phyloP scores from a whole-genome alignment of 2,888 invertebrate genomes.

The Achlya flavicornis region DNA sequence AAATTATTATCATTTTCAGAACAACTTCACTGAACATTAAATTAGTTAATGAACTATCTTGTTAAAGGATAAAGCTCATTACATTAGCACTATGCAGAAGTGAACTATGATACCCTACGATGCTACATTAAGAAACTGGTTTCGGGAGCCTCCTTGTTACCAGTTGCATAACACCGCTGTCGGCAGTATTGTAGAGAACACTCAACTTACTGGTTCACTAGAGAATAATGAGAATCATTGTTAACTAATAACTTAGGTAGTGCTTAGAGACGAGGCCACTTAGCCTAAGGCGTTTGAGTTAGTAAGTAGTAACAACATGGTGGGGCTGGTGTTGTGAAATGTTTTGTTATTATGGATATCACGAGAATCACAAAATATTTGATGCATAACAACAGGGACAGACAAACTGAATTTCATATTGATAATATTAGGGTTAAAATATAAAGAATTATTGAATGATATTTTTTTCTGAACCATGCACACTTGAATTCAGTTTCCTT shows the following conservation, averaged over 20 bases:
- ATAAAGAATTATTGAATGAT: too few relatives aligned
- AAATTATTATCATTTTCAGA: background rate
- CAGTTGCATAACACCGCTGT: constrained; percentile 4
- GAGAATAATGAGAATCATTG: constrained; percentile 7
- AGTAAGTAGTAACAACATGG: background rate
- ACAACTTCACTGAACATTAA: too few relatives aligned
- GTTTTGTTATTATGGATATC: too few relatives aligned
- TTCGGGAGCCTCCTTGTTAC: background rate
- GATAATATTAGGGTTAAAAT: too few relatives aligned
- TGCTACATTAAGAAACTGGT: constrained; percentile 4
- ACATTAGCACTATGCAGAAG: background rate
- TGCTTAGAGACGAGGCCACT: background rate
- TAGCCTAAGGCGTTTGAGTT: background rate
- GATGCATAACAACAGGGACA: too few relatives aligned
- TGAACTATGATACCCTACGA: background rate
- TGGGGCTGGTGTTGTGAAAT: too few relatives aligned
- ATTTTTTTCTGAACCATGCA: background rate
- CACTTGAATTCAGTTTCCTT: background rate
- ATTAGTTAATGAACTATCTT: too few relatives aligned
- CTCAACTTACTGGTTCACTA: background rate
- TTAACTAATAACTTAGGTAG: background rate
- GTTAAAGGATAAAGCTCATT: background rate
- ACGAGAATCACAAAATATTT: too few relatives aligned
- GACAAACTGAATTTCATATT: too few relatives aligned
- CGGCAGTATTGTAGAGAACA: constrained; percentile 1